Evolutionary conservation across 1,140 invertebrate species (phyloP), one percentile per base, ranked within the genome.

Genomic region (Oncopeltus fasciatus): DNA sequence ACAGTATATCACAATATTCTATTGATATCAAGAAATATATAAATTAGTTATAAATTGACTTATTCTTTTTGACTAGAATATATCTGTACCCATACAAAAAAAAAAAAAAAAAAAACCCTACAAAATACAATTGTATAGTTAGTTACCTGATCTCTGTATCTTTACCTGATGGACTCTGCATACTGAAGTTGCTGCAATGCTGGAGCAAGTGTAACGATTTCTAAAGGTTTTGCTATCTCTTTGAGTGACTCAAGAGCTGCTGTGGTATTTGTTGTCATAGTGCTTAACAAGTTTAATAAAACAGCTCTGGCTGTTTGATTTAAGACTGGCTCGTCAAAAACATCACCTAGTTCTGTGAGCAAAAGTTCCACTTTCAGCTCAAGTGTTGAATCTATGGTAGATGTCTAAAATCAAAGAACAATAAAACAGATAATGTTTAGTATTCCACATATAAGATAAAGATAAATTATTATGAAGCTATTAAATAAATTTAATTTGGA

Each of bases 251-350:
- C 81, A 9, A 83, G 78, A 1, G 85, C 86, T 29, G 82, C 74
- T 14, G 79, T 81, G 38, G 83, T 83, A 70, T 88, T 89, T 59
- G 82, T 79, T 62, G 82, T 76, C 67, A 88, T 79, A 59, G 77
- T 78, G 2, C 80, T 80, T n/a, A 88, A 72, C 38, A 83, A 81
- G 1, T 76, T 73, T 63, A 87, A 76, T 47, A 88, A 72, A 65
- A 79, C 76, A 24, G 79, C 81, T 20, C 86, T 73, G 21, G 84
- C 80, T 0, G 86, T 87, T 68, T 84, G 81, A 72, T 90, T 90
- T 47, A 80, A 79, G 0, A 85, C 82, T 1, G 86, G 85, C 58
- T 79, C 80, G 69, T 87, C 85, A 65, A 90, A 82, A 2, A 83
- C 81, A 69, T 87, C 85, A 14, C 81, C 77, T 46, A 90, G 72